A percentile compares a stretch with the other conserved stretches of the same genome.
Conservation (phyloP, 2,113 vertebrate species). For the Callipepla californica region DNA sequence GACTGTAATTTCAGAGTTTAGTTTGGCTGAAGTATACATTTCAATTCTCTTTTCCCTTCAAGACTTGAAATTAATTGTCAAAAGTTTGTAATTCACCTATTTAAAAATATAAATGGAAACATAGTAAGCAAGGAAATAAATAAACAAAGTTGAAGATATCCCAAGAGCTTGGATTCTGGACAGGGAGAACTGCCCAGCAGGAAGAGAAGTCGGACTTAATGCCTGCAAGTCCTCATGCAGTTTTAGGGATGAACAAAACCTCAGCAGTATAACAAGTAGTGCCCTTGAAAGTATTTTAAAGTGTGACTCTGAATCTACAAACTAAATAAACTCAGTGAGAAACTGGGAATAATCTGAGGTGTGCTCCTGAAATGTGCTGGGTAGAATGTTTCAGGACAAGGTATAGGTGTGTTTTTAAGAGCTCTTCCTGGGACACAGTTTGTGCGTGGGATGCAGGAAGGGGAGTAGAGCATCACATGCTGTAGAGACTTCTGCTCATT, state of each 20-base stretch:
- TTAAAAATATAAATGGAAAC: not conserved
- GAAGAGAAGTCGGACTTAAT: not conserved
- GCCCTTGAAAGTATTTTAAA: not conserved
- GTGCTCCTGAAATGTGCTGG: not conserved
- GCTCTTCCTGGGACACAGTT: not conserved
- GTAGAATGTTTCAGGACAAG: not conserved
- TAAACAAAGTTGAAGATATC: not conserved
- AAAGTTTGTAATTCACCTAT: not conserved
- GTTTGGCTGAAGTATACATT: not conserved
- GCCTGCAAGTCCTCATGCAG: fast-evolving
- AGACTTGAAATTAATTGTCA: not conserved
- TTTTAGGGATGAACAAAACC: not conserved
- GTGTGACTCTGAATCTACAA: not conserved
- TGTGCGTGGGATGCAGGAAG: not conserved
- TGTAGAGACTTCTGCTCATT: not conserved
- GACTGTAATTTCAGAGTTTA: not conserved
- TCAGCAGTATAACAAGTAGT: not conserved
- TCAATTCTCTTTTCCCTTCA: not conserved
- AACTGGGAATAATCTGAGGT: not conserved
- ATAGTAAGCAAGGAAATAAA: not conserved
- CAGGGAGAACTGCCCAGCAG: not conserved
- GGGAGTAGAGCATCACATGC: not conserved
- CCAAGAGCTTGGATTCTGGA: not conserved
- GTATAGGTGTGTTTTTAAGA: not conserved
- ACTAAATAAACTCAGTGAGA: not conserved